Evolutionary conservation across 2,113 vertebrate genomes (phyloP).

Genomic region (Leptobrachium ailaonicum): DNA sequence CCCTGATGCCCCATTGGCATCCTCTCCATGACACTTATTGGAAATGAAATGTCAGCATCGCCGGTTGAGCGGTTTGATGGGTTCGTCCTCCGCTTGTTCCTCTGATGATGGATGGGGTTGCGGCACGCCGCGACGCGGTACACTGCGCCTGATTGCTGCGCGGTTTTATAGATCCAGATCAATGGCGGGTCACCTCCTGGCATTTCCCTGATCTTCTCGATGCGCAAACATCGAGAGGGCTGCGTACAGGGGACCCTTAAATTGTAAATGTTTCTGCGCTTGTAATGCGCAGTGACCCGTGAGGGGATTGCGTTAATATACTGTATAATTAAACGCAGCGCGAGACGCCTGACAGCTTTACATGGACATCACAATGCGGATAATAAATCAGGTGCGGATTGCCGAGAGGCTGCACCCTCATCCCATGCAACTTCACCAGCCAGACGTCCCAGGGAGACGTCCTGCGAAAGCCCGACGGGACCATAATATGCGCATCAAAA

Average conservation of each 20-base stretch:
- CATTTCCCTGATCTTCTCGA: conserved; percentile 6
- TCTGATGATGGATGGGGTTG: neutral
- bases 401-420: too few relatives aligned
- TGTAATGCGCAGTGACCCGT: conserved; percentile 29
- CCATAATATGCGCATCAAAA: too few relatives aligned
- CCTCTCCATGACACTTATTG: neutral
- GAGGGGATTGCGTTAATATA: neutral
- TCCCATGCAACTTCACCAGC: too few relatives aligned
- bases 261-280: conserved; percentile 43
- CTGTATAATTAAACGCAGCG: neutral
- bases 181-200: neutral
- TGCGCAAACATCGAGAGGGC: conserved; percentile 32
- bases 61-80: conserved; percentile 3
- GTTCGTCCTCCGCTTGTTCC: neutral
- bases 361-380: neutral
- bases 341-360: neutral
- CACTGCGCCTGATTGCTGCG: neutral
- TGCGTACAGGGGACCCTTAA: conserved; percentile 2
- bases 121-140: too few relatives aligned
- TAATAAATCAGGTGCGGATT: neutral
- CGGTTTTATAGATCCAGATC: neutral
- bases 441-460: too few relatives aligned
- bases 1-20: neutral
- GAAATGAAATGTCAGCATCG: conserved; percentile 9
- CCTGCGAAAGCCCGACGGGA: too few relatives aligned